Conservation (phyloP, 1,140 invertebrate species). For the Aphidius ervi region DNA sequence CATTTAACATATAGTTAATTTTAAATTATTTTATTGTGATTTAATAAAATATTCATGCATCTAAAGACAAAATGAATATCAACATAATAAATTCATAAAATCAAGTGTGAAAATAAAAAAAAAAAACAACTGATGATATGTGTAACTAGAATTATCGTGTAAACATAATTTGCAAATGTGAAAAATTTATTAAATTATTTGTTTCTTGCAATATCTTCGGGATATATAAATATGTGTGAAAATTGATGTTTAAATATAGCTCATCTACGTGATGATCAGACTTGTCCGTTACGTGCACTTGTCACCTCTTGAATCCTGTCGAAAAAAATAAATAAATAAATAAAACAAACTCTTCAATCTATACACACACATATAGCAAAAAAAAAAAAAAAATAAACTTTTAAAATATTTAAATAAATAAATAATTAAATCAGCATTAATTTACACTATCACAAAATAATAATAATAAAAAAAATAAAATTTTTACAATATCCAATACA, state of each 20-base stretch:
- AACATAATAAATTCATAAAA: no score
- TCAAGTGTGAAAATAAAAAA: no score
- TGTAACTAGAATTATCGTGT: conserved; percentile 9
- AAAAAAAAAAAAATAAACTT: not conserved
- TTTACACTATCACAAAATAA: conserved; percentile 23
- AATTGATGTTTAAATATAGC: conserved; percentile 22
- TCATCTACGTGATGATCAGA: conserved; percentile 13
- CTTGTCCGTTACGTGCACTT: conserved; percentile 13
- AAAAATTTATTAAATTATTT: conserved; percentile 10
- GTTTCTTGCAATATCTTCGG: conserved; percentile 14
- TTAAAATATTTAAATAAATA: not conserved
- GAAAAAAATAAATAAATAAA: conserved; percentile 2
- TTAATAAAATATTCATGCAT: no score
- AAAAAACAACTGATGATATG: no score
- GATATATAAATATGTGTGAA: conserved; percentile 19
- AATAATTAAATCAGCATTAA: conserved; percentile 26
- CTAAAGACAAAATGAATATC: no score
- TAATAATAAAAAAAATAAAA: conserved; percentile 32
- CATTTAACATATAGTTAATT: no score
- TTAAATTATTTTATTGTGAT: no score
- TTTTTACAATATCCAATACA: conserved; percentile 5
- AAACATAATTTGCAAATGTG: conserved; percentile 21
- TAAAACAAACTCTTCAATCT: not conserved
- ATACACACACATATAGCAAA: not conserved
- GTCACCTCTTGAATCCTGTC: conserved; percentile 1